Evolutionary conservation across 2,888 invertebrate species (phyloP).

Genomic region (Trachelus troglodyta): DNA sequence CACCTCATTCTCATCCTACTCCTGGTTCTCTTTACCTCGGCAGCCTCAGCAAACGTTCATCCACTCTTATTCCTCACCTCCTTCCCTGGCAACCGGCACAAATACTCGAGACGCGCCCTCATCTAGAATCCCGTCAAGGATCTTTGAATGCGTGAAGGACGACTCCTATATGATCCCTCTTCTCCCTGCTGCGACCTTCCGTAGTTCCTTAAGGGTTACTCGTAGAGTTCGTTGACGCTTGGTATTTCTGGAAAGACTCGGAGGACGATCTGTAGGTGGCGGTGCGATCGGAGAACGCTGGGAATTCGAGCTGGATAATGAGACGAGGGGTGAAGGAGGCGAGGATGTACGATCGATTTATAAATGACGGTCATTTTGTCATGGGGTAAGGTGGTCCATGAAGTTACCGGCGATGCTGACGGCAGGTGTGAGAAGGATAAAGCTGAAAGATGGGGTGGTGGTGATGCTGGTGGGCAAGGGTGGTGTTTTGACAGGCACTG

Average conservation of each 20-base stretch:
- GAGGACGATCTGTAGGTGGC: background rate
- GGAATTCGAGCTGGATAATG: background rate
- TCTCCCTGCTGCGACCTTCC: background rate
- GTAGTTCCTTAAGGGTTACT: background rate
- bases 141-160: background rate
- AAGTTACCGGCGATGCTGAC: background rate
- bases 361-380: background rate
- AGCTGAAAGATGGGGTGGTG: background rate
- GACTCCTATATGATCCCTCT: background rate
- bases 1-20: conserved; percentile 3
- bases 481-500: background rate
- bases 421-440: background rate
- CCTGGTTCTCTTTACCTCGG: conserved; percentile 7
- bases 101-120: background rate
- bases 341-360: background rate
- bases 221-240: background rate
- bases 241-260: background rate
- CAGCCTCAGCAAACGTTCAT: background rate
- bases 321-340: background rate
- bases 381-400: background rate
- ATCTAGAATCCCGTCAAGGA: background rate
- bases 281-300: background rate
- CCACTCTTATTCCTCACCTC: background rate
- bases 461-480: background rate
- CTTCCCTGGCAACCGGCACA: background rate